Conservation (phyloP, 1,140 invertebrate genomes). For the Potamilus streckersoni region DNA sequence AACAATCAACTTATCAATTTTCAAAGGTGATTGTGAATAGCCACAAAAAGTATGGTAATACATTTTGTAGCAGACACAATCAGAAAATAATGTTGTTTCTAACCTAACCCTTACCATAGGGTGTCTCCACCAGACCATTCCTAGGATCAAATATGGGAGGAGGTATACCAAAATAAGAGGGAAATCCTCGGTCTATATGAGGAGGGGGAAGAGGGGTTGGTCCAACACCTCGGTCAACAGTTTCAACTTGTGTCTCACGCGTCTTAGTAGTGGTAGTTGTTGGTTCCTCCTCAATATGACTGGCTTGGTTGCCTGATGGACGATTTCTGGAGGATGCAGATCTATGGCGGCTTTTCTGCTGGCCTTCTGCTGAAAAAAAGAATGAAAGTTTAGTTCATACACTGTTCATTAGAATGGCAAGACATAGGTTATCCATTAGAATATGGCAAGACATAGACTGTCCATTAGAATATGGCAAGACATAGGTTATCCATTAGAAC, state of each 20-base stretch:
- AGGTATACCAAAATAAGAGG: conserved; percentile 39
- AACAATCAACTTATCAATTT: too few species aligned
- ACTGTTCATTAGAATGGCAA: too few species aligned
- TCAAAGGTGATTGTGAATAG: too few species aligned
- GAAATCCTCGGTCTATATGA: conserved; percentile 31
- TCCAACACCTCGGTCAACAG: conserved; percentile 57
- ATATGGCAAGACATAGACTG: too few species aligned
- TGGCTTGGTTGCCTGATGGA: conserved; percentile 15
- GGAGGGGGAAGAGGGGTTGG: conserved; percentile 55
- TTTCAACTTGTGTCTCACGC: conserved; percentile 46
- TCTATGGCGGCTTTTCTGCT: conserved; percentile 11
- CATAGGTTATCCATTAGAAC: too few species aligned
- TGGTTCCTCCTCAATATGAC: conserved; percentile 52
- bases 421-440: too few species aligned
- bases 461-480: too few species aligned
- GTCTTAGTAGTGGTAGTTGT: conserved; percentile 28
- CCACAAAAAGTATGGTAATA: too few species aligned
- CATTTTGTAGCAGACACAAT: too few species aligned
- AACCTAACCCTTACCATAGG: conserved; percentile 44
- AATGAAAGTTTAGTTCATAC: background rate
- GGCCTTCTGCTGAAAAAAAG: conserved; percentile 22
- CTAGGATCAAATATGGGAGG: conserved; percentile 43
- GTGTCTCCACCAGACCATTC: conserved; percentile 54
- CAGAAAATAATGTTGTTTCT: conserved; percentile 1
- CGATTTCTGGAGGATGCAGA: conserved; percentile 11